Evolutionary conservation across 2,797 vertebrate species (phyloP).

Genomic region (Enteromius argenteus): DNA sequence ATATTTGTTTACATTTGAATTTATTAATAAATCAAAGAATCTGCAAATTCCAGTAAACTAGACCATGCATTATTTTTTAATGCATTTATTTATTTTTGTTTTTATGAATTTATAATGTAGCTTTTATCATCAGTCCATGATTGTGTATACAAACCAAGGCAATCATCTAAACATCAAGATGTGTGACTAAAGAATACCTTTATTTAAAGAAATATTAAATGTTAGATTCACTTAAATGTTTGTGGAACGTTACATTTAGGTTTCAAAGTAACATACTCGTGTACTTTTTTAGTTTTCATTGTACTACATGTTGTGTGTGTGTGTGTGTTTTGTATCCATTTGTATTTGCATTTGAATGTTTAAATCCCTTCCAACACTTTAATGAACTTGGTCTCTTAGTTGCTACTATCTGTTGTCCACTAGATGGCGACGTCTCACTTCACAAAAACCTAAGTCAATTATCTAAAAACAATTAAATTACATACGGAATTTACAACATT

Average conservation of each 20-base stretch:
- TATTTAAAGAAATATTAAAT: too few relatives aligned
- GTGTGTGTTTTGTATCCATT: too few relatives aligned
- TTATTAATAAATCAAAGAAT: background rate
- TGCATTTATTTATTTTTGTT: background rate
- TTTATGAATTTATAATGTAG: background rate
- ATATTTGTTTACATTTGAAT: background rate
- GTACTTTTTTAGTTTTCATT: background rate
- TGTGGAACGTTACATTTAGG: background rate
- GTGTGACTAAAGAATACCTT: background rate
- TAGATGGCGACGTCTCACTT: slow-evolving; percentile 39
- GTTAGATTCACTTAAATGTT: background rate
- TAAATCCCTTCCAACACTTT: background rate
- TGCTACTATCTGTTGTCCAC: slow-evolving; percentile 33
- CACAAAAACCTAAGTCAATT: background rate
- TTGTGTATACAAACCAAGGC: background rate
- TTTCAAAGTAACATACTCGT: background rate
- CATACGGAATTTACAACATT: background rate
- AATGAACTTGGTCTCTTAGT: background rate
- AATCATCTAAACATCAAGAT: background rate
- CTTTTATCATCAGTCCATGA: background rate
- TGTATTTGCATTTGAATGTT: too few relatives aligned
- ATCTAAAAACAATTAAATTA: background rate
- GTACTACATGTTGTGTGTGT: too few relatives aligned
- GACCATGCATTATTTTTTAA: background rate
- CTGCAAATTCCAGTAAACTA: background rate